A percentile compares a stretch with the other conserved stretches of the same genome.
Evolutionary conservation across 2,797 vertebrate species (phyloP).

Genomic region (Diceros bicornis): DNA sequence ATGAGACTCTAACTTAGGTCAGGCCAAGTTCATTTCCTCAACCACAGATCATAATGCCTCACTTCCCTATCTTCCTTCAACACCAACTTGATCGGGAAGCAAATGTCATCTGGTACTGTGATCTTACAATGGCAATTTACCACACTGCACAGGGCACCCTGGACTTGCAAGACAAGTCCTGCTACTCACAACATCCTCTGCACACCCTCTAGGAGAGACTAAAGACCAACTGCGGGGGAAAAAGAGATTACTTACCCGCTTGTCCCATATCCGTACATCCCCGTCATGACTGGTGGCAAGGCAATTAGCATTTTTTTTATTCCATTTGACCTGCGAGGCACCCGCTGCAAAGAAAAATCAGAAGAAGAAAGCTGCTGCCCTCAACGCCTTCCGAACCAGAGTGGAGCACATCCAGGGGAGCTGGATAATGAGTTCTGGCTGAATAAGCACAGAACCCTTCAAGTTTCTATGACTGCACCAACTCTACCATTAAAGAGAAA

Average conservation of each 20-base stretch:
- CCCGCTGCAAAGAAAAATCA: slow-evolving; percentile 91
- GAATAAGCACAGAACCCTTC: slow-evolving; percentile 15
- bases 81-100: neutral
- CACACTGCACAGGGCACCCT: neutral
- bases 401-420: neutral
- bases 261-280: slow-evolving; percentile 98
- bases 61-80: neutral
- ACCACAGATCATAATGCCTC: neutral
- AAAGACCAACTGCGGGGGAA: neutral
- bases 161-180: neutral
- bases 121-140: neutral
- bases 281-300: slow-evolving; percentile 98
- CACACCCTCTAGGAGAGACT: neutral
- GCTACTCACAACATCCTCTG: neutral
- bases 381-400: neutral
- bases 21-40: neutral
- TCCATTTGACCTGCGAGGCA: slow-evolving; percentile 99
- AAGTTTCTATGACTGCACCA: neutral
- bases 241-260: slow-evolving; percentile 92
- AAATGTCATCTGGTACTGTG: neutral
- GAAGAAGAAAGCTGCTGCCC: slow-evolving; percentile 8
- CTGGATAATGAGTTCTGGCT: slow-evolving; percentile 26
- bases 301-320: slow-evolving; percentile 95
- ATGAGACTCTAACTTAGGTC: neutral
- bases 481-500: neutral